Percentiles rank a stretch among this genome's conserved stretches.
Evolutionary conservation across 2,888 invertebrate genomes (phyloP).

Genomic region (Ypsolopha scabrella): DNA sequence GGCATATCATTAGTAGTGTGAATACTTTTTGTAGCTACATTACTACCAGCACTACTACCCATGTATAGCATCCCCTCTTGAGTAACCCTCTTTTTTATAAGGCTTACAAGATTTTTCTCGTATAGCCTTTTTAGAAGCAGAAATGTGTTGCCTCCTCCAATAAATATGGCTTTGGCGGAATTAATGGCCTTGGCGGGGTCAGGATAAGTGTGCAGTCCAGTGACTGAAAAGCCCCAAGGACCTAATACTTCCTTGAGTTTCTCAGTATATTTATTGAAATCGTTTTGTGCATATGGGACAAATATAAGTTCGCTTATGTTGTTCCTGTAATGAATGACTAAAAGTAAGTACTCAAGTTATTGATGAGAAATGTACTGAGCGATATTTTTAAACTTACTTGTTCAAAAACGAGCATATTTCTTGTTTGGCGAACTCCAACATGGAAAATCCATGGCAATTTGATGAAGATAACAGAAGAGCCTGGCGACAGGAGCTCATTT

Average conservation of each 20-base stretch:
- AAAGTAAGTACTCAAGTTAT: no score
- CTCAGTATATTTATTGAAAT: constrained; percentile 75
- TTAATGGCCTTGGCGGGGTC: constrained; percentile 70
- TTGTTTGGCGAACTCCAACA: constrained; percentile 75
- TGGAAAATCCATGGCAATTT: constrained; percentile 74
- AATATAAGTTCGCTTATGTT: constrained; percentile 76
- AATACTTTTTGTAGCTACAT: constrained; percentile 84
- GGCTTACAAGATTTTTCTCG: constrained; percentile 73
- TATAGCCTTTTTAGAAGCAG: constrained; percentile 77
- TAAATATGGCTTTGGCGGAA: constrained; percentile 76
- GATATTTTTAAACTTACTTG: constrained; percentile 57
- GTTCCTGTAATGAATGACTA: constrained; percentile 59
- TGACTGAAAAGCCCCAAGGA: constrained; percentile 75
- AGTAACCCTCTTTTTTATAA: constrained; percentile 73
- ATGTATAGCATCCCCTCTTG: constrained; percentile 77
- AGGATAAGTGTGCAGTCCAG: constrained; percentile 73
- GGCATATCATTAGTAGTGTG: constrained; percentile 93
- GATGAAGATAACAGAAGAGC: constrained; percentile 78
- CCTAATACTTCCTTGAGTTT: constrained; percentile 70
- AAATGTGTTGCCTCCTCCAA: constrained; percentile 88
- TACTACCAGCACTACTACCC: constrained; percentile 86
- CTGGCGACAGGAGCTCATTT: constrained; percentile 42
- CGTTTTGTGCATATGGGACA: constrained; percentile 79
- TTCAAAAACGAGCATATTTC: constrained; percentile 72
- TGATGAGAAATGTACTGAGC: neutral